Base-by-base conservation (phyloP, 2,888 invertebrate species). In the Achlya flavicornis region DNA sequence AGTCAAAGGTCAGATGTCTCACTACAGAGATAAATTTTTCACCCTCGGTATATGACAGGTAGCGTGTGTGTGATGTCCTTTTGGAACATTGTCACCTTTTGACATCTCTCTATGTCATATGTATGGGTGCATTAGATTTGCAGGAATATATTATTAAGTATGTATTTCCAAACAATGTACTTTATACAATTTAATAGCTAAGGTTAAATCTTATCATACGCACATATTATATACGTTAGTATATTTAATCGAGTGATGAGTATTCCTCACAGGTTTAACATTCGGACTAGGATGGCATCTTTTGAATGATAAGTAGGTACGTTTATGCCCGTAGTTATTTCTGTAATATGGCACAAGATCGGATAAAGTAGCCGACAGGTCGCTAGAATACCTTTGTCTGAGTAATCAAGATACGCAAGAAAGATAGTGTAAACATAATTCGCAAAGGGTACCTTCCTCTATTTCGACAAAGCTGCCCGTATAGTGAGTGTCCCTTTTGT, bases 331-430 rank as follows among this genome's bases (percentile, higher is more conserved):
- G 7, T 19, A 53, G 53, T 53, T 53, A 53, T 19, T 53, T 53
- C 53, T 53, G 53, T 53, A 19, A 53, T 53, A 53, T 19, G 53
- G 53, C 19, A 19, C 53, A 53, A 53, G 53, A 53, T 53, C 53
- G 53, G 53, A 53, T 53, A 53, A 19, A 16, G 53, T 19, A 19
- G 10, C 19, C 10, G 53, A 53, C 53, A 4, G 53, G 19, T 10
- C 53, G 53, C 16, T 6, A 53, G 19, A 53, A 19, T 53, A 53
- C 3, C 7, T 53, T 53, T 53, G 46, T 46, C 19, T 19, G 10
- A 3, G 19, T 53, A n/a, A 19, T 19, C 53, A 19, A 53, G 19
- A 19, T 53, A 48, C 48, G 16, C 16, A 16, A 16, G 1, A 16
- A 48, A 48, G 48, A 48, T 16, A 48, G 16, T 48, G 10, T n/a